A percentile compares a stretch with the other conserved stretches of the same genome.
These are phyloP conservation scores for Vesta saturnalis DNA, from an alignment of 2,888 invertebrate genomes.

Conservation along the genomic window DNA sequence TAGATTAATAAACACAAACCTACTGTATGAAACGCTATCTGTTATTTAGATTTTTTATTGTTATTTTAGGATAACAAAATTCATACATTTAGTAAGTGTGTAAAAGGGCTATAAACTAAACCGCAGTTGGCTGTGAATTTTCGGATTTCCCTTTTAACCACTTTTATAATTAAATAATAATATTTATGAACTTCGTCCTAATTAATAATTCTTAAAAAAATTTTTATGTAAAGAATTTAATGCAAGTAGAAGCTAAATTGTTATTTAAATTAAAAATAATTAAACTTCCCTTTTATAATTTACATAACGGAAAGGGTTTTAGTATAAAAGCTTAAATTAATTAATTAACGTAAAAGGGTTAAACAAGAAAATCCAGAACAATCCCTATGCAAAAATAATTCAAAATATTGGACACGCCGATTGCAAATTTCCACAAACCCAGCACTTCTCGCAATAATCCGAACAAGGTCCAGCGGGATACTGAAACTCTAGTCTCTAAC, in stretches of 20 bases:
- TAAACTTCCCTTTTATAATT: slow-evolving; percentile 11
- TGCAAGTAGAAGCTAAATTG: slow-evolving; percentile 4
- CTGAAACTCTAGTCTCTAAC: slow-evolving; percentile 29
- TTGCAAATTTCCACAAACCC: slow-evolving; percentile 29
- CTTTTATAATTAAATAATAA: background rate
- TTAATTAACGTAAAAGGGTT: slow-evolving; percentile 29
- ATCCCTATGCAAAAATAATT: slow-evolving; percentile 32
- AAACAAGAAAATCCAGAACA: slow-evolving; percentile 32
- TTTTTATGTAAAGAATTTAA: too few species aligned
- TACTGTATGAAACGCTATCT: background rate
- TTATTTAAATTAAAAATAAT: slow-evolving; percentile 15
- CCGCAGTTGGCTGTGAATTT: background rate
- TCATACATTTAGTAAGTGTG: background rate
- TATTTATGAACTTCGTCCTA: background rate
- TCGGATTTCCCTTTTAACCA: background rate
- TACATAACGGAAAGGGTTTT: slow-evolving; percentile 14
- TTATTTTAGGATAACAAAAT: background rate
- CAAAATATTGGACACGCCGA: slow-evolving; percentile 31
- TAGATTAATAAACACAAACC: background rate
- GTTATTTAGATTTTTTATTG: background rate
- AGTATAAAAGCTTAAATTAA: slow-evolving; percentile 14
- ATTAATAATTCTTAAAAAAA: background rate
- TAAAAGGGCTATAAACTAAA: background rate
- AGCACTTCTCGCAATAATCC: slow-evolving; percentile 35
- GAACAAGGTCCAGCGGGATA: slow-evolving; percentile 32